Percentiles rank a stretch among this genome's conserved stretches.
phyloP scores from a whole-genome alignment of 2,888 invertebrate species.

The Phragmatobia fuliginosa region DNA sequence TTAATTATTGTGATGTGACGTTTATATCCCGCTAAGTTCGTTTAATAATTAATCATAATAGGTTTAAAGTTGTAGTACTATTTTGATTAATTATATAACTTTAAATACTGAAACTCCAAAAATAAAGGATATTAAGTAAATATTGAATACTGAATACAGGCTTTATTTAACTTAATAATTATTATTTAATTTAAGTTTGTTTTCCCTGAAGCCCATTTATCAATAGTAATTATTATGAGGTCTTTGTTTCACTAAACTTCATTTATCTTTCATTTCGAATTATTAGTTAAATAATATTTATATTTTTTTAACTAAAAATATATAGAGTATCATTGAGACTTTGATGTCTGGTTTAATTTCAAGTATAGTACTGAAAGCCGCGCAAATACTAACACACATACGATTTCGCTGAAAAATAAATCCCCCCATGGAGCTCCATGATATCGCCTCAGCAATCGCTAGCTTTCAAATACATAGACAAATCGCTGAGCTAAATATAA shows the following conservation, averaged over 20 bases:
- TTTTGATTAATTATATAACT: neutral
- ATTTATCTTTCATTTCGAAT: neutral
- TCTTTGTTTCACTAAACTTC: neutral
- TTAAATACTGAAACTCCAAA: neutral
- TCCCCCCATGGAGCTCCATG: constrained; percentile 76
- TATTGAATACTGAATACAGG: neutral
- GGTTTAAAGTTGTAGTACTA: too few relatives aligned
- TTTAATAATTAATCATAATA: too few relatives aligned
- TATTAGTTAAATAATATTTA: neutral
- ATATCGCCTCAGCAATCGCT: constrained; percentile 64
- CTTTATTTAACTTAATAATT: neutral
- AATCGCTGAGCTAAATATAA: constrained; percentile 57
- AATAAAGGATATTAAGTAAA: neutral
- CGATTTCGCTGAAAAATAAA: constrained; percentile 60
- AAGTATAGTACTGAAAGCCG: constrained; percentile 52
- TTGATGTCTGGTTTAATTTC: neutral
- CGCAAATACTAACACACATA: constrained; percentile 44
- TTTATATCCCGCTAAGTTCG: too few relatives aligned
- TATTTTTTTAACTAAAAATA: neutral
- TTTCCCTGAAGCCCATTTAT: neutral
- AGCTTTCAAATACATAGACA: constrained; percentile 36
- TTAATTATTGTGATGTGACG: too few relatives aligned
- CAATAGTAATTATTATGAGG: neutral
- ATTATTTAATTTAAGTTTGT: neutral
- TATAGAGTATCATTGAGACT: neutral